Evolutionary conservation across 2,888 invertebrate species (phyloP).

Genomic region (Mesorhabditis spiculigera): DNA sequence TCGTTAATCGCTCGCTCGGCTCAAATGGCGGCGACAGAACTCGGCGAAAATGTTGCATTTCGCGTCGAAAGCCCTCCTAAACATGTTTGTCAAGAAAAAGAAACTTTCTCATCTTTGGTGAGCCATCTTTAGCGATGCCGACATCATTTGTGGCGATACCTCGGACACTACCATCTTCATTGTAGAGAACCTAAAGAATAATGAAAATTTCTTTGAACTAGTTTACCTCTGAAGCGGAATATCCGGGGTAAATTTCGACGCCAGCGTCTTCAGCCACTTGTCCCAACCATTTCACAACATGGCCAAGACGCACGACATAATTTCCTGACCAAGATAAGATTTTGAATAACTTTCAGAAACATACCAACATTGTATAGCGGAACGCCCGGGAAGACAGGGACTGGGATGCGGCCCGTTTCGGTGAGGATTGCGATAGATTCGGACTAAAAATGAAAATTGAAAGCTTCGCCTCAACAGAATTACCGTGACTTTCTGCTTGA

Average conservation of each 20-base stretch:
- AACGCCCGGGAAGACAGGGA: slow-evolving; percentile 84
- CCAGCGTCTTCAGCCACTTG: slow-evolving; percentile 93
- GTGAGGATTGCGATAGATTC: slow-evolving; percentile 87
- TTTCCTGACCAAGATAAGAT: slow-evolving; percentile 66
- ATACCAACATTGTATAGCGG: slow-evolving; percentile 81
- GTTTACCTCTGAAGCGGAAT: slow-evolving; percentile 42
- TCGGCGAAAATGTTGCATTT: slow-evolving; percentile 96
- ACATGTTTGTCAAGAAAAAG: neutral
- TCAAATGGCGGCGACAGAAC: slow-evolving; percentile 91
- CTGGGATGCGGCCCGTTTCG: slow-evolving; percentile 73
- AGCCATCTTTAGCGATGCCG: slow-evolving; percentile 93
- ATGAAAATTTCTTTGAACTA: neutral
- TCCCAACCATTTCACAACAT: slow-evolving; percentile 71
- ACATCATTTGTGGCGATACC: slow-evolving; percentile 80
- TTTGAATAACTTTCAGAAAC: neutral
- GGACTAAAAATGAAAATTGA: slow-evolving; percentile 57
- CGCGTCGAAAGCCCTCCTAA: slow-evolving; percentile 67
- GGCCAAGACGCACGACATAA: slow-evolving; percentile 90
- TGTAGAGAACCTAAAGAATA: slow-evolving; percentile 67
- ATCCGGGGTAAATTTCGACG: slow-evolving; percentile 89
- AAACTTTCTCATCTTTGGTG: slow-evolving; percentile 71
- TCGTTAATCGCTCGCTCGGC: slow-evolving; percentile 95
- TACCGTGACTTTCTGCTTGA: slow-evolving; percentile 80
- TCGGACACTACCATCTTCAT: slow-evolving; percentile 77
- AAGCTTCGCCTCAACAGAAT: neutral